Percentiles rank a stretch among this genome's conserved stretches.
Evolutionary conservation across 1,140 invertebrate species (phyloP).

Genomic region (Apolygus lucorum): DNA sequence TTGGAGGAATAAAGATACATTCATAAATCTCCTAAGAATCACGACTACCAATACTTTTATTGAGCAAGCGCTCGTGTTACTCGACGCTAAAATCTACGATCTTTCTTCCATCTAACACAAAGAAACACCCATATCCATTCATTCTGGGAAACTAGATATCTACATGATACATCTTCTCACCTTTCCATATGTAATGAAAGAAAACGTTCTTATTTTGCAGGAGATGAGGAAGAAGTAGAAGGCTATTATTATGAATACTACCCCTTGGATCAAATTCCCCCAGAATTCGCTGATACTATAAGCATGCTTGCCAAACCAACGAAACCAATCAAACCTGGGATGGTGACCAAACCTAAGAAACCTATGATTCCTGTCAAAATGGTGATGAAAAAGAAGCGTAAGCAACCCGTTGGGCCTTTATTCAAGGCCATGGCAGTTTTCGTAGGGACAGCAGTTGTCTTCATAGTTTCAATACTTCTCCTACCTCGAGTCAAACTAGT

Average conservation of each 20-base stretch:
- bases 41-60: too few species aligned
- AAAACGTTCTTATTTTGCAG: neutral
- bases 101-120: too few species aligned
- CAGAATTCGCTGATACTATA: neutral
- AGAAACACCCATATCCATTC: too few species aligned
- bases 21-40: too few species aligned
- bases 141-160: too few species aligned
- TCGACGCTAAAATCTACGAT: too few species aligned
- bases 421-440: constrained; percentile 44
- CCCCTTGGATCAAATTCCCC: neutral
- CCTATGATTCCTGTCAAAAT: neutral
- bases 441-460: constrained; percentile 42
- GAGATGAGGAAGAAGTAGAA: neutral
- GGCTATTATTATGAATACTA: constrained; percentile 22
- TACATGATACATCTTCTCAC: too few species aligned
- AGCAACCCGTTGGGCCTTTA: constrained; percentile 37
- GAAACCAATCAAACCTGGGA: neutral
- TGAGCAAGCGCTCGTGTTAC: too few species aligned
- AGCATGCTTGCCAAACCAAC: neutral
- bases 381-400: constrained; percentile 11
- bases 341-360: neutral
- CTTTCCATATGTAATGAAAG: too few species aligned
- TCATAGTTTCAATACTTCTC: constrained; percentile 39
- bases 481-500: constrained; percentile 33
- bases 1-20: too few species aligned